Evolutionary conservation across 2,113 vertebrate species (phyloP), one percentile per base, ranked within the genome.

Genomic region (Ctenodactylus gundi): DNA sequence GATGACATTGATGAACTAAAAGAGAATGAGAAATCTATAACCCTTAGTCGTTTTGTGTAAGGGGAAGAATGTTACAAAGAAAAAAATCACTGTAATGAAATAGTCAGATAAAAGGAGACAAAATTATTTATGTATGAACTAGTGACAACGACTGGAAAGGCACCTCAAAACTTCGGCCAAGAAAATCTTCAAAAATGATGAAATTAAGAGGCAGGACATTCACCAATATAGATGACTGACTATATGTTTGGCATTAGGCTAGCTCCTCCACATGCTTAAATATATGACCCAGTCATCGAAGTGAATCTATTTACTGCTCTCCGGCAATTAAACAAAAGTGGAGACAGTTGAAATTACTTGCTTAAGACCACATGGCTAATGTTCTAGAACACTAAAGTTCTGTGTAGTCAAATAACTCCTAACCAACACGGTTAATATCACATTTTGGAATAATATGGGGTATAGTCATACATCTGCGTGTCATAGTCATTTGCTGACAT

Each of bases 91-190:
- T 88, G 14, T 58, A 39, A 57, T 67, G 87, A 94, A 93, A 81
- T 81, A 46, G 53, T 70, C 49, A 85, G 29, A 92, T 77, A 67
- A 85, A 95, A 81, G 39, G 41, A 89, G 41, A 41, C 34, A 85
- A 91, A 86, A 87, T 87, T 27, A 94, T 77, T 85, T 89, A 93
- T 90, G 27, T 76, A 80, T 94, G 88, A 96, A 90, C 93, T 93
- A 94, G 87, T 46, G 53, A 7, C 46, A 60, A 85, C 80, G 17
- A 78, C 31, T 89, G 91, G 55, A 85, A 12, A 87, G 27, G 44
- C 18, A 21, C 10, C 90, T 96, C 88, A 51, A 95, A 94, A 85
- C 75, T 68, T 87, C 81, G 77, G 39, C 34, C 36, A 91, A 57
- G 8, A 73, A 31, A 80, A 14, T 8, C 25, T 62, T 81, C 23